Evolutionary conservation across 2,113 vertebrate species (phyloP), one percentile per base, ranked within the genome.

Genomic region (Pantherophis guttatus): DNA sequence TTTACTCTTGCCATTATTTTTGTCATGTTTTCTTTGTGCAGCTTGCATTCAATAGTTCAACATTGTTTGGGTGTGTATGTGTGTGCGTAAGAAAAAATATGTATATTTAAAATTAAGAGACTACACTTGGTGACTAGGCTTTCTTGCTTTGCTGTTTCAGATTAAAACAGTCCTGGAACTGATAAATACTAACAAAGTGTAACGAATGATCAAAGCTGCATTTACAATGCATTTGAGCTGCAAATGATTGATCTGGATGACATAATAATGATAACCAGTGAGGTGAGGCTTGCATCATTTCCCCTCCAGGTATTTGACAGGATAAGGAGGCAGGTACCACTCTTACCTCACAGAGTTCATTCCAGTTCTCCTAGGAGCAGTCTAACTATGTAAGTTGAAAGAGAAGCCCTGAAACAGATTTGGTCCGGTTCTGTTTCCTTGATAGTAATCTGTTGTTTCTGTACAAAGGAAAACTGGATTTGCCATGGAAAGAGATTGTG

Each of bases 111-210:
- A 62, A 91, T 93, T 93, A 87, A 59, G 94, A 95, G 91, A 97
- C 92, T 94, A 70, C 93, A 95, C 89, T 94, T 92, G 95, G 95
- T 97, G 96, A 96, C 97, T 94, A 92, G 93, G 93, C 95, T 97
- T 95, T 93, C 92, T 97, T 93, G 96, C 94, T 95, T 96, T 97
- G 94, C 97, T 98, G 98, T 97, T 98, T 98, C 95, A 96, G 94
- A 98, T 98, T 98, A 98, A 92, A 55, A 50, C 94, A 95, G 96
- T 94, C 94, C 97, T 98, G 98, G 97, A 95, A 97, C 97, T 96
- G 97, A 98, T 98, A 97, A 98, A 97, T 96, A 97, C 97, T 98
- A 98, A 98, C 97, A 97, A 98, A 98, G 97, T 98, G 97, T 97
- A 98, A 97, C 98, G 97, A 98, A 98, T 98, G 97, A 98, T 98